A percentile compares a stretch with the other conserved stretches of the same genome.
Evolutionary conservation across 2,113 vertebrate species (phyloP).

Genomic region (Gallinago media): DNA sequence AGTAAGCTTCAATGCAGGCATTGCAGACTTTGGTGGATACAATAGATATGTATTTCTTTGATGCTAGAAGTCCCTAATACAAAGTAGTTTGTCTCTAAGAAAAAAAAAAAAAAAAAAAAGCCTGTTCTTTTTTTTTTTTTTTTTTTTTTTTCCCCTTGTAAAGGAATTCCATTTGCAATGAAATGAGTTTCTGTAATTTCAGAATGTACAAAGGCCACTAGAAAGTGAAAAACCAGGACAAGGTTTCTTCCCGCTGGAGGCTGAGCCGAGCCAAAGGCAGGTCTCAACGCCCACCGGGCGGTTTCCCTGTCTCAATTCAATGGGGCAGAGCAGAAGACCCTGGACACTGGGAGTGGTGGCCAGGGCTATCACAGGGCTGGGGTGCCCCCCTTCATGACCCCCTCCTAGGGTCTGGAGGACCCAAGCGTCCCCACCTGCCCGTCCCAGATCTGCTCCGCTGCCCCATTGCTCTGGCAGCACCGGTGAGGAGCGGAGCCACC

Average conservation of each 20-base stretch:
- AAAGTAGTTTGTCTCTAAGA: conserved; percentile 63
- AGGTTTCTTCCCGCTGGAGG: neutral
- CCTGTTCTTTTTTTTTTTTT: neutral
- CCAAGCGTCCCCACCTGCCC: fast-evolving
- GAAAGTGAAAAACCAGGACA: conserved; percentile 86
- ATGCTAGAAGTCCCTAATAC: conserved; percentile 74
- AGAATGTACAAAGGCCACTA: conserved; percentile 93
- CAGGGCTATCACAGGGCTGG: neutral
- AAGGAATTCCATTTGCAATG: conserved; percentile 66
- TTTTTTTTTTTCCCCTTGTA: conserved; percentile 33
- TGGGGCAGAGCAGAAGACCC: neutral
- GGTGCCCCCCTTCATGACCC: neutral
- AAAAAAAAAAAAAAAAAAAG: conserved; percentile 1
- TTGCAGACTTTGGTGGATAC: conserved; percentile 93
- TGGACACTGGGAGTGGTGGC: neutral
- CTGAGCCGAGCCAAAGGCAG: conserved; percentile 9
- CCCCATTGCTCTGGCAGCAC: neutral
- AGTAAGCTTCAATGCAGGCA: conserved; percentile 86
- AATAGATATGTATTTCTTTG: conserved; percentile 82
- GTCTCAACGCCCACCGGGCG: neutral
- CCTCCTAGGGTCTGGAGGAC: neutral
- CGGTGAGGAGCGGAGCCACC: neutral
- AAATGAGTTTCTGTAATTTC: conserved; percentile 71
- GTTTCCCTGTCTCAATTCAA: neutral
- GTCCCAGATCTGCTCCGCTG: neutral